Base-by-base conservation (phyloP, 2,113 vertebrate genomes). In the Lagopus leucura region DNA sequence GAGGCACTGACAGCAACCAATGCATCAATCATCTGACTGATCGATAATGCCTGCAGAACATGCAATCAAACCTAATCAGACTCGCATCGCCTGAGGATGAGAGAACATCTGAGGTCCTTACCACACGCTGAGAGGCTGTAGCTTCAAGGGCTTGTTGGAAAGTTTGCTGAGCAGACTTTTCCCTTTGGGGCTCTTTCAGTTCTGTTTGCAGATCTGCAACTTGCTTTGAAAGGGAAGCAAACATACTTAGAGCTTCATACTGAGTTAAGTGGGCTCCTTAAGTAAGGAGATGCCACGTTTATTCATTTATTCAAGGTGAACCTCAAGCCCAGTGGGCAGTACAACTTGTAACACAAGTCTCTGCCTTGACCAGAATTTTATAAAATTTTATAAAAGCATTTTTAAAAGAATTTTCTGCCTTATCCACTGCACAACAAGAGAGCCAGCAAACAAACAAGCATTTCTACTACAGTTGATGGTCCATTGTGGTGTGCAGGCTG, bases 31-130 rank as follows among this genome's bases (percentile, higher is more conserved):
- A 96, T 72, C 84, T 4, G 47, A 47, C 82, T 94, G 96, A 97
- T 98, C 97, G 58, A 97, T 98, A 97, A 95, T 28, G 58, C 88
- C 90, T 91, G 96, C 92, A 78, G 89, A 93, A 94, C 89, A 94
- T 13, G 57, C 94, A 96, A 97, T 97, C 96, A 96, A 95, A 96
- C 70, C 93, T 96, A 97, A 97, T 96, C 97, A 97, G 91, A 95
- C 69, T 94, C 83, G 65, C 32, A 24, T 4, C 90, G 92, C 91
- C 94, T 11, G 1, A 1, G 94, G 89, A 96, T 91, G 94, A 97
- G 93, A 94, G 86, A 95, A 82, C 28, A 47, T 36, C 91, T 86
- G 54, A 58, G 79, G 47, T 95, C 80, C 95, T 92, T 52, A n/a
- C 69, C 91, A 82, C 58, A 88, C 72, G 38, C 36, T 48, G 82